Percentiles rank a stretch among this genome's conserved stretches.
phyloP scores from a whole-genome alignment of 2,797 vertebrate species.

The Acropternis orthonyx region DNA sequence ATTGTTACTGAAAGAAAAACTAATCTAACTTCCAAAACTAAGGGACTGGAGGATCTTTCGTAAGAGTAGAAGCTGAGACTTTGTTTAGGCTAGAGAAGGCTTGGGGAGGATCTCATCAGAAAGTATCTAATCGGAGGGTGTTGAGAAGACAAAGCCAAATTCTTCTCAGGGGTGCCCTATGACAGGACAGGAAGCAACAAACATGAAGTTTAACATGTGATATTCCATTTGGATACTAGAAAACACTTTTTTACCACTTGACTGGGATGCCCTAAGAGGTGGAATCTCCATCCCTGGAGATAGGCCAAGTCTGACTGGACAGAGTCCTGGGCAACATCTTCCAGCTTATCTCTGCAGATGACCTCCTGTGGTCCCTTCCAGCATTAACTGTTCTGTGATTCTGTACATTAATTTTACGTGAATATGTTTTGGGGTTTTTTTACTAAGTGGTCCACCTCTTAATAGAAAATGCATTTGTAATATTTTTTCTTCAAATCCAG shows the following conservation, averaged over 20 bases:
- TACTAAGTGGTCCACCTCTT: background rate
- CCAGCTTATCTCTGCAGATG: background rate
- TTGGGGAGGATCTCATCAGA: background rate
- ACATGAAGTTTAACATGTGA: background rate
- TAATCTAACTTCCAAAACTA: background rate
- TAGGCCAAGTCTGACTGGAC: background rate
- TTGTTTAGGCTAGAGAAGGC: background rate
- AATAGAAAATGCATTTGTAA: background rate
- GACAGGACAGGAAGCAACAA: background rate
- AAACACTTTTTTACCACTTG: background rate
- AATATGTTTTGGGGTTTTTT: background rate
- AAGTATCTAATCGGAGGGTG: background rate
- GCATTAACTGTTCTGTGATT: background rate
- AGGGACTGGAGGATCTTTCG: background rate
- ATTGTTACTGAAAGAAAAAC: background rate
- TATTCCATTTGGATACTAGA: background rate
- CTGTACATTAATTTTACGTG: background rate
- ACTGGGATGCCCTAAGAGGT: background rate
- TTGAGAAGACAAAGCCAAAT: background rate
- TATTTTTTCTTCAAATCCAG: background rate
- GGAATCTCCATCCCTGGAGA: background rate
- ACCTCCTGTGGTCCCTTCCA: background rate
- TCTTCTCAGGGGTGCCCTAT: background rate
- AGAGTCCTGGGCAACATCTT: fast-evolving
- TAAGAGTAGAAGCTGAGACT: background rate